Percentiles rank a stretch among this genome's conserved stretches.
phyloP scores from a whole-genome alignment of 2,113 vertebrate genomes.

The Empidonax alnorum region DNA sequence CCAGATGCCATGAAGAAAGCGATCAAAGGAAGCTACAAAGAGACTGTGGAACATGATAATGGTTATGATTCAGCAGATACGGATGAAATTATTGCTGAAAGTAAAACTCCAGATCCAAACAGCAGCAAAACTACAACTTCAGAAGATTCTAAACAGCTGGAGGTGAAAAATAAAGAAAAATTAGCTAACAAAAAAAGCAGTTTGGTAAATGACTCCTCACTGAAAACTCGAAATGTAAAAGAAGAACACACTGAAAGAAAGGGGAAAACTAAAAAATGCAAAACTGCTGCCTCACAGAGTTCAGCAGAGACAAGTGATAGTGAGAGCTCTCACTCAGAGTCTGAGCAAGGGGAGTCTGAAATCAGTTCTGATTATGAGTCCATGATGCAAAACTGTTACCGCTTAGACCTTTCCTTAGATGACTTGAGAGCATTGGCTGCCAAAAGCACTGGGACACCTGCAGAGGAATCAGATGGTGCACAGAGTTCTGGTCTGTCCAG shows the following conservation, averaged over 20 bases:
- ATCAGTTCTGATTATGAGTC: constrained; percentile 81
- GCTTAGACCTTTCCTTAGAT: constrained; percentile 80
- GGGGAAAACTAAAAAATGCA: background rate
- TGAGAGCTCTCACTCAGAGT: constrained; percentile 43
- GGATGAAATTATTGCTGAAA: constrained; percentile 86
- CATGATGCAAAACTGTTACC: constrained; percentile 83
- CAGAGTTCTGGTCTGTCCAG: background rate
- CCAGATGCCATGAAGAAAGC: background rate
- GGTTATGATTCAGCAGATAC: constrained; percentile 88
- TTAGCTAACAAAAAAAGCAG: background rate
- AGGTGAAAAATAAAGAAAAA: background rate
- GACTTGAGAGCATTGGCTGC: constrained; percentile 82
- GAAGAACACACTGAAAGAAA: background rate
- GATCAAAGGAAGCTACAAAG: background rate
- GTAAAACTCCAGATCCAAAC: constrained; percentile 39
- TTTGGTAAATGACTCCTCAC: background rate
- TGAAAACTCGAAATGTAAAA: background rate
- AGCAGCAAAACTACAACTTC: background rate
- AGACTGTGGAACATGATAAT: constrained; percentile 34
- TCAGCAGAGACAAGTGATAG: background rate
- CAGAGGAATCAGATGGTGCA: background rate
- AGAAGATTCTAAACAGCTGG: background rate
- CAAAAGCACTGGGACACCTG: background rate
- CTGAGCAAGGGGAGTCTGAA: constrained; percentile 57
- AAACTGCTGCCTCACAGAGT: background rate